Evolutionary conservation across 2,888 invertebrate species (phyloP), one percentile per base, ranked within the genome.

Genomic region (Serrognathus titanus): DNA sequence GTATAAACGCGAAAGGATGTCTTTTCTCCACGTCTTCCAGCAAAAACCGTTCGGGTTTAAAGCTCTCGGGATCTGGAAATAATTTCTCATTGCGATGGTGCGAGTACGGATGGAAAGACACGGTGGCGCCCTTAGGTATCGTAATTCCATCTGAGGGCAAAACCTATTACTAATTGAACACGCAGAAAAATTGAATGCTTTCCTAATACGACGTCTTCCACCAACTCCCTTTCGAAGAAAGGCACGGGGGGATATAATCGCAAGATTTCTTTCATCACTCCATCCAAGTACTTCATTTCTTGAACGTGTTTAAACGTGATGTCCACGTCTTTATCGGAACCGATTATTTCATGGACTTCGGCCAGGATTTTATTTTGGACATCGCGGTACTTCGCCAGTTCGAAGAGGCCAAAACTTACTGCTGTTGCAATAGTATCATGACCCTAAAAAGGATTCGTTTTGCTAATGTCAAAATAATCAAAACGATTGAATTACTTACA

Each of bases 381-480:
- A 1, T 77, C 74, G 0, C 76, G 75, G 68, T 82, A 71, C 63
- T 79, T 78, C 1, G 83, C 82, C 2, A 84, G 68, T 52, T 79
- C 70, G 55, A 80, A 81, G 83, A 71, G 8, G 79, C 69, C 74
- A 81, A 85, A 58, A 24, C 78, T 76, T 11, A 83, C 75, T 2
- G 81, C 79, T 38, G 81, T 78, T n/a, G 81, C 79, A 46, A 82
- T 81, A 1, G 84, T 83, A 55, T 83, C 82, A 58, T 83, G 80
- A 0, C 82, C 83, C 80, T 79, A 60, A 65, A 66, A 66, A 6
- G 6, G 6, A 31, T 31, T n/a, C n/a, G n/a, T n/a, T 16, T 16
- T 16, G 16, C 16, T 16, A 16, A 16, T 16, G 2, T 16, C n/a
- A n/a, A n/a, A n/a, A n/a, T 16, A 31, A 31, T 31, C 6, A 7